These are phyloP conservation scores for Atopsyche davidsoni DNA, from an alignment of 1,140 invertebrate species.

Conservation along the genomic window DNA sequence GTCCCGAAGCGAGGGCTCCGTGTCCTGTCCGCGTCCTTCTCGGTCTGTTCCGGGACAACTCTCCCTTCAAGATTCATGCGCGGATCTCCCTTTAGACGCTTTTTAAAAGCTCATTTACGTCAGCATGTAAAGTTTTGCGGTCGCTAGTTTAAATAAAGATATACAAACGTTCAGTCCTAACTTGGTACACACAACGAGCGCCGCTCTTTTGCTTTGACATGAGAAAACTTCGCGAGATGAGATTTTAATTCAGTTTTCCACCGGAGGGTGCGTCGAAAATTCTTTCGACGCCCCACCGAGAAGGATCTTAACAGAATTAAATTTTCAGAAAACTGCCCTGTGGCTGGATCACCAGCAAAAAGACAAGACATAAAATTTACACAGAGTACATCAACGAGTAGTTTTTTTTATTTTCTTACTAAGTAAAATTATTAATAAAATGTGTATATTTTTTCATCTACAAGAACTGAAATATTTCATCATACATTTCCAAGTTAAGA, in stretches of 20 bases:
- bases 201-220: background rate
- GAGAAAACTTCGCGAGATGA: slow-evolving; percentile 3
- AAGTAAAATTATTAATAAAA: too few relatives aligned
- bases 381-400: too few relatives aligned
- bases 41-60: background rate
- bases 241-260: slow-evolving; percentile 5
- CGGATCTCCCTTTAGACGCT: slow-evolving; percentile 1
- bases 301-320: too few relatives aligned
- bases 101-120: slow-evolving; percentile 23
- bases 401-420: too few relatives aligned
- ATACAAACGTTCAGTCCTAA: slow-evolving; percentile 12
- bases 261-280: background rate
- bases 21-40: background rate
- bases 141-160: slow-evolving; percentile 13
- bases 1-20: slow-evolving; percentile 12
- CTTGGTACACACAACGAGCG: background rate
- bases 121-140: slow-evolving; percentile 13
- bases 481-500: too few relatives aligned
- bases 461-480: too few relatives aligned
- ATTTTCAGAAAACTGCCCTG: too few relatives aligned
- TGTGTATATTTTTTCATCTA: too few relatives aligned
- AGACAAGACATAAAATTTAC: too few relatives aligned
- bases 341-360: too few relatives aligned
- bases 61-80: slow-evolving; percentile 1
- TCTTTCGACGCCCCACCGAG: too few relatives aligned